Evolutionary conservation across 2,797 vertebrate species (phyloP).

Genomic region (Acestrorhynchus altus): DNA sequence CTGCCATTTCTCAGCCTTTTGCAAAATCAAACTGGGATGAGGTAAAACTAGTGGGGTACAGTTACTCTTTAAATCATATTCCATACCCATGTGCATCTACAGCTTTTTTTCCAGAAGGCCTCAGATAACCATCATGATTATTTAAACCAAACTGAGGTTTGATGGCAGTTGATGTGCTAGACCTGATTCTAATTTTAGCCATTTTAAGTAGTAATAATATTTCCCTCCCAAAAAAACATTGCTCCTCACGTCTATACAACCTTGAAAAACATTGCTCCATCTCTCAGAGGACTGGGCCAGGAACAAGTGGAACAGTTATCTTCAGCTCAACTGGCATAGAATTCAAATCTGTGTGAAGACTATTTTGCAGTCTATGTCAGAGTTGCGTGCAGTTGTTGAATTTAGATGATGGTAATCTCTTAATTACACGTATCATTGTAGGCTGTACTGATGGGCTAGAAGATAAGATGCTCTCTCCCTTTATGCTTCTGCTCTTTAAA

Average conservation of each 20-base stretch:
- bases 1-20: too few species aligned
- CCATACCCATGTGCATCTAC: too few species aligned
- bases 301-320: slow-evolving; percentile 22
- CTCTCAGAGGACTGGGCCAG: slow-evolving; percentile 4
- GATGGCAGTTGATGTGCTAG: too few species aligned
- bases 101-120: too few species aligned
- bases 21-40: too few species aligned
- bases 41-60: too few species aligned
- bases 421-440: slow-evolving; percentile 59
- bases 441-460: slow-evolving; percentile 41
- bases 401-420: slow-evolving; percentile 59
- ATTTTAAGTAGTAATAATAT: too few species aligned
- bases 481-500: slow-evolving; percentile 11
- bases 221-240: too few species aligned
- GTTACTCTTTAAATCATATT: too few species aligned
- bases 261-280: neutral
- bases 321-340: slow-evolving; percentile 29
- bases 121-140: too few species aligned
- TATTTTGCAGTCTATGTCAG: slow-evolving; percentile 42
- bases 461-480: slow-evolving; percentile 48
- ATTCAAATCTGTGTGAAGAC: slow-evolving; percentile 43
- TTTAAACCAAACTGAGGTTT: too few species aligned
- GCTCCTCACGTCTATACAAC: neutral
- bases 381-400: slow-evolving; percentile 59
- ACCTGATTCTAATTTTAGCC: too few species aligned